Evolutionary conservation across 1,140 invertebrate genomes (phyloP).

Genomic region (Lordiphosa clarofinis): DNA sequence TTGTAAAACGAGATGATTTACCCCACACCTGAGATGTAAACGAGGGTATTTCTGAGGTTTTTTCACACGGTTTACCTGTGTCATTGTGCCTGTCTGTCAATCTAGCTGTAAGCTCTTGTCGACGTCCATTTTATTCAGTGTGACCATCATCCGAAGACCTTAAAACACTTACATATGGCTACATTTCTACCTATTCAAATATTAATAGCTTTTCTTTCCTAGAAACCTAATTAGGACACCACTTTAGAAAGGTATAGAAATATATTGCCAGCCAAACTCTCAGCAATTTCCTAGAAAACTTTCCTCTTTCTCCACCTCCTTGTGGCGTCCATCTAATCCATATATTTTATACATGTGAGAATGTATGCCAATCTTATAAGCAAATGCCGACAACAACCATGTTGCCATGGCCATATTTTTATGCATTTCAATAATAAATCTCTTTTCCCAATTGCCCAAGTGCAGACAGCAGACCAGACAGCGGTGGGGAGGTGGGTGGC

Average conservation of each 20-base stretch:
- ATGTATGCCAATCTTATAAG: slow-evolving; percentile 50
- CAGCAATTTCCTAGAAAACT: slow-evolving; percentile 12
- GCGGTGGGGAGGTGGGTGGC: slow-evolving; percentile 2
- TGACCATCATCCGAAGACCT: too few relatives aligned
- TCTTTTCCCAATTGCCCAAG: slow-evolving; percentile 61
- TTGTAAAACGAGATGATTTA: too few relatives aligned
- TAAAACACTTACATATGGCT: too few relatives aligned
- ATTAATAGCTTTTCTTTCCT: slow-evolving; percentile 1
- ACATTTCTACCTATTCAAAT: too few relatives aligned
- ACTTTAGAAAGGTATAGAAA: slow-evolving; percentile 51
- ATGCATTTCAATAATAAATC: slow-evolving; percentile 77
- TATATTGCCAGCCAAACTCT: slow-evolving; percentile 31
- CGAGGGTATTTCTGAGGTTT: too few relatives aligned
- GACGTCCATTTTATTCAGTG: too few relatives aligned
- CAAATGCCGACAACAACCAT: slow-evolving; percentile 24
- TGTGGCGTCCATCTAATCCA: neutral
- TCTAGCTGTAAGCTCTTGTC: too few relatives aligned
- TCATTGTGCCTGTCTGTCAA: too few relatives aligned
- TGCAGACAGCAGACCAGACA: slow-evolving; percentile 19
- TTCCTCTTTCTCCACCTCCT: neutral
- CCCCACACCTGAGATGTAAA: too few relatives aligned
- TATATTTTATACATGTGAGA: slow-evolving; percentile 15
- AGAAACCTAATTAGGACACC: slow-evolving; percentile 45
- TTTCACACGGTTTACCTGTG: too few relatives aligned
- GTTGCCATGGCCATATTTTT: slow-evolving; percentile 58